phyloP scores from a whole-genome alignment of 1,140 invertebrate genomes.

The Sipha flava region DNA sequence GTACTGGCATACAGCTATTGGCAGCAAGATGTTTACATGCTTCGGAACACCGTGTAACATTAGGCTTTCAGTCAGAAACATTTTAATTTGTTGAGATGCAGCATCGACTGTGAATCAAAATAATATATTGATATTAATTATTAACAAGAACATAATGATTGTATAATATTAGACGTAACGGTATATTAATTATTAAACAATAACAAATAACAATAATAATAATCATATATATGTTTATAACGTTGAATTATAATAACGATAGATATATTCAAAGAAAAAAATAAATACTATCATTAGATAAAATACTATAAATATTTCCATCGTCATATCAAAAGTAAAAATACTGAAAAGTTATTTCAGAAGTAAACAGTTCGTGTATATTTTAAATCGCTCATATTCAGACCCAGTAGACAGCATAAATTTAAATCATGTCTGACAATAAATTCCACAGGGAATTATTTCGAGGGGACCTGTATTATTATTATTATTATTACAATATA shows the following conservation, averaged over 20 bases:
- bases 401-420: not conserved
- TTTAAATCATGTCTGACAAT: not conserved
- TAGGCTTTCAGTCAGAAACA: conserved; percentile 72
- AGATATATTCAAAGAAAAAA: not conserved
- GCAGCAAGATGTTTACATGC: conserved; percentile 70
- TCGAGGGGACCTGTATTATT: not conserved
- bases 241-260: too few species aligned
- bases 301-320: not conserved
- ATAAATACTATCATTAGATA: not conserved
- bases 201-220: too few species aligned
- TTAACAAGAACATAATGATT: too few species aligned
- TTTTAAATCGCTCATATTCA: not conserved
- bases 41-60: conserved; percentile 63
- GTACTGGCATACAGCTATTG: conserved; percentile 70
- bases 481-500: not conserved
- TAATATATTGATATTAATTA: conserved; percentile 1
- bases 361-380: not conserved
- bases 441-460: conserved; percentile 8
- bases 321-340: not conserved
- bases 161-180: too few species aligned
- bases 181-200: too few species aligned
- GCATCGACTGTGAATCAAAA: conserved; percentile 59
- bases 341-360: not conserved
- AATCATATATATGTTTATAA: too few species aligned
- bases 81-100: conserved; percentile 66